Evolutionary conservation across 2,797 vertebrate genomes (phyloP), one percentile per base, ranked within the genome.

Genomic region (Triplophysa yarkandensis): DNA sequence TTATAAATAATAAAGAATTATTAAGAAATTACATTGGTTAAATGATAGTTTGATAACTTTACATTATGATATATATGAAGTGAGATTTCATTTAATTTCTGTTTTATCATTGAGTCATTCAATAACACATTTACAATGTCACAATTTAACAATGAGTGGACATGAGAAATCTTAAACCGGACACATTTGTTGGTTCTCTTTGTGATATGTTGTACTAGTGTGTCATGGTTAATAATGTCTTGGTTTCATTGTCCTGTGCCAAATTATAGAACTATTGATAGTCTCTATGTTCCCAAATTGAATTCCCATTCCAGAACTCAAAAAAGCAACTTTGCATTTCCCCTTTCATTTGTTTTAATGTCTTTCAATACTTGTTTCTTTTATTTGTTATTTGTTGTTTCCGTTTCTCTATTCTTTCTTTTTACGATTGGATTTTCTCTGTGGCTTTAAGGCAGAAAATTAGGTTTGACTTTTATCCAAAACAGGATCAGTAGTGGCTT

Each of bases 381-480:
- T 71, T 74, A 78, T 81, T 82, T 76, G 79, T 23, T 25, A 52
- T 52, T 23, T 7, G 25, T 54, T 54, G 23, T 71, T 54, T 64
- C n/a, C n/a, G n/a, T 60, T 55, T 10, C 14, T 55, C 43, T 30
- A 73, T 74, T 61, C 19, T 60, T 27, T 69, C 73, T 79, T 80
- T 82, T 76, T 80, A 68, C 66, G 67, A 88, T 88, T 89, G 68
- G 80, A 87, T 87, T 90, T 86, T 63, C 80, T 72, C 25, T 34
- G 65, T 83, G 74, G 84, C 86, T 89, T 85, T 85, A 87, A 84
- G 83, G 83, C 87, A 78, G 83, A 86, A 89, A 92, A 91, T 91
- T 86, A 88, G 90, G 85, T 91, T 92, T 90, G 89, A 91, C 87
- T 90, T 92, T 89, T 87, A 87, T 89, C 87, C 85, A 89, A 85